These are phyloP conservation scores for Melanotaenia duboulayi DNA, from an alignment of 2,113 vertebrate genomes.

Conservation along the genomic window DNA sequence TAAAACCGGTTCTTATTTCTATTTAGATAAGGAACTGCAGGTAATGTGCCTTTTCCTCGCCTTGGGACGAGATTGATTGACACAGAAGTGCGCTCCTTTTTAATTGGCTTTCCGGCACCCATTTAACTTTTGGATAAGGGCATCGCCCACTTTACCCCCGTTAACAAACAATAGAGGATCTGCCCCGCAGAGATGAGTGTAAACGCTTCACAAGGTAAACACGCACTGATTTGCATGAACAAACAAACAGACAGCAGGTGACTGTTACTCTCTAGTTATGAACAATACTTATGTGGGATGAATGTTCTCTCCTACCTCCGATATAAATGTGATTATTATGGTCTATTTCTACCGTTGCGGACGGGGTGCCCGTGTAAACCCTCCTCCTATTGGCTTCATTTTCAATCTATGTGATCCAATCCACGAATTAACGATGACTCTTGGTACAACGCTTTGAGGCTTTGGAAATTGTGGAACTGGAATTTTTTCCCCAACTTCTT, in stretches of 20 bases:
- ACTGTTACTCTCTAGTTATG: conserved; percentile 45
- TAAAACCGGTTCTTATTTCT: conserved; percentile 88
- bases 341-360: conserved; percentile 64
- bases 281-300: conserved; percentile 37
- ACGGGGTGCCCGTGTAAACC: conserved; percentile 40
- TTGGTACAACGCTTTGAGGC: conserved; percentile 28
- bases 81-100: conserved; percentile 81
- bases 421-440: conserved; percentile 51
- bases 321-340: conserved; percentile 44
- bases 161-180: conserved; percentile 82
- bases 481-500: not conserved
- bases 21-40: conserved; percentile 87
- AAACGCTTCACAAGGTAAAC: conserved; percentile 77
- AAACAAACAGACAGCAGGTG: conserved; percentile 74
- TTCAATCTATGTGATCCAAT: conserved; percentile 38
- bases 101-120: conserved; percentile 82
- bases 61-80: conserved; percentile 83
- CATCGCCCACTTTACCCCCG: conserved; percentile 77
- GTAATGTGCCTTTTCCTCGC: conserved; percentile 83
- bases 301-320: conserved; percentile 5
- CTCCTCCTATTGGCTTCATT: conserved; percentile 47
- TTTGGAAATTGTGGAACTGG: conserved; percentile 29
- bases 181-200: conserved; percentile 70
- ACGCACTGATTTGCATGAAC: conserved; percentile 78
- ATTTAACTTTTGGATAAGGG: conserved; percentile 78